These are phyloP conservation scores for Phalacrocorax carbo DNA, from an alignment of 2,113 vertebrate species.

Conservation along the genomic window DNA sequence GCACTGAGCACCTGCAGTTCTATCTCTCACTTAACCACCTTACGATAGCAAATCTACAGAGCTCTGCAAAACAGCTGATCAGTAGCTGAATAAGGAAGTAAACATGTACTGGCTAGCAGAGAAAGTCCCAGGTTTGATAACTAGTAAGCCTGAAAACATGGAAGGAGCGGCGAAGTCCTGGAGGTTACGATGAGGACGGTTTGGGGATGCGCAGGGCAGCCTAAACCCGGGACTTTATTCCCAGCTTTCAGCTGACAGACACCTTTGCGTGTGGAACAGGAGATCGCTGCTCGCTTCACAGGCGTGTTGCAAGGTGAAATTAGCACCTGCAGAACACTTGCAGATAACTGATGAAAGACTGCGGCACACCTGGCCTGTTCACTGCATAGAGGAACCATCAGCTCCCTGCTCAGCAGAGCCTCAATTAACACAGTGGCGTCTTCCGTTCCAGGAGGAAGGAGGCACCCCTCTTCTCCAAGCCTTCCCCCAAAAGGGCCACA, in stretches of 20 bases:
- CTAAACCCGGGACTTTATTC: not conserved
- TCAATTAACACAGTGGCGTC: too few relatives aligned
- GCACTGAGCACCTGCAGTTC: not conserved
- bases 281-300: not conserved
- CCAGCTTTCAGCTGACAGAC: too few relatives aligned
- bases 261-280: not conserved
- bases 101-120: not conserved
- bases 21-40: not conserved
- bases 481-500: not conserved
- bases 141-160: not conserved
- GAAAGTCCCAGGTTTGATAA: not conserved
- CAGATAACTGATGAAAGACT: not conserved
- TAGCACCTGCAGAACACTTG: not conserved
- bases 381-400: not conserved
- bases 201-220: not conserved
- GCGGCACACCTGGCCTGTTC: not conserved
- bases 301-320: not conserved
- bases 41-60: not conserved
- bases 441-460: not conserved
- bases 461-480: not conserved
- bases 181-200: fast-evolving
- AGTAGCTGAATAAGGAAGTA: not conserved
- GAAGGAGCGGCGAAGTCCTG: not conserved
- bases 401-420: not conserved
- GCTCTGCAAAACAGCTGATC: not conserved